phyloP scores from a whole-genome alignment of 2,888 invertebrate species.

The Pyrochroa serraticornis region DNA sequence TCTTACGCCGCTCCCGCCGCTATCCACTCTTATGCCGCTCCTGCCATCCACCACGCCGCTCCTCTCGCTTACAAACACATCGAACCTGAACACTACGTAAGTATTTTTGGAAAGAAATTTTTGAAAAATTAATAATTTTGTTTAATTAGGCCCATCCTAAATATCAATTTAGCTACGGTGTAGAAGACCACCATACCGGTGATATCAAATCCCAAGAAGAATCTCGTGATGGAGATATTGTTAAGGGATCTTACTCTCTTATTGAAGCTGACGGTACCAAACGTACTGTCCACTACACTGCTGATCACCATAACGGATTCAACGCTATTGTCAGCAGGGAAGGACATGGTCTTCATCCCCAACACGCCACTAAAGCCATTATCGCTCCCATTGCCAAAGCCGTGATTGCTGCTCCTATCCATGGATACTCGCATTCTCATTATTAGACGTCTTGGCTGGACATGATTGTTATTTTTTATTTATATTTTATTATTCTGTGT shows the following conservation, averaged over 20 bases:
- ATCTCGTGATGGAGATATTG: constrained; percentile 63
- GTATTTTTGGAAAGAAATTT: no score
- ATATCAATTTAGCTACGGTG: constrained; percentile 63
- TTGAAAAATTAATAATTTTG: neutral
- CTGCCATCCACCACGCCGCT: constrained; percentile 21
- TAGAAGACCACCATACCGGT: constrained; percentile 55
- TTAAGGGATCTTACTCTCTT: constrained; percentile 51
- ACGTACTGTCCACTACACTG: constrained; percentile 46
- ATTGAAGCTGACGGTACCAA: constrained; percentile 45
- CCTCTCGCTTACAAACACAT: constrained; percentile 17
- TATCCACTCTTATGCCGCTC: constrained; percentile 17
- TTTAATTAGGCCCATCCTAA: constrained; percentile 59
- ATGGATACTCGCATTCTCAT: no score
- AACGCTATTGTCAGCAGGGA: constrained; percentile 69
- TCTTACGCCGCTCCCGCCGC: no score
- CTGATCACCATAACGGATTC: constrained; percentile 45
- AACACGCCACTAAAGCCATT: constrained; percentile 15
- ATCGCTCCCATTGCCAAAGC: constrained; percentile 23
- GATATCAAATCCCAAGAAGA: constrained; percentile 62
- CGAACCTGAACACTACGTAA: constrained; percentile 20
- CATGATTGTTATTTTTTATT: no score
- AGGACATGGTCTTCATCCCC: constrained; percentile 62
- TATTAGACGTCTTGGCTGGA: no score
- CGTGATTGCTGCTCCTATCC: no score
- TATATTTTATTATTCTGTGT: no score